These are phyloP conservation scores for Pogonocherus hispidulus DNA, from an alignment of 2,888 invertebrate genomes.

Conservation along the genomic window DNA sequence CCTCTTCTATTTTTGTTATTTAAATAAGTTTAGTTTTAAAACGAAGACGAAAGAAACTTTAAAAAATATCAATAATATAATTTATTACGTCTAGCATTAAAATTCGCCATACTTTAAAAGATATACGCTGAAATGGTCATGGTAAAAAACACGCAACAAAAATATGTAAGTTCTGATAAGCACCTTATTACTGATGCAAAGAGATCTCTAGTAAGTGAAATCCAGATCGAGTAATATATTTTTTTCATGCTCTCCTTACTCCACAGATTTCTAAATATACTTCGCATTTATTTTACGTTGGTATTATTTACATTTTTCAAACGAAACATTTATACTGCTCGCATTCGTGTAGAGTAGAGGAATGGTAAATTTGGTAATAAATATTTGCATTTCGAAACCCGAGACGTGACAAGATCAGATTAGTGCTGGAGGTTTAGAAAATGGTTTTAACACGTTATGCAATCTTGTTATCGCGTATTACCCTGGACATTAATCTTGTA, in stretches of 20 bases:
- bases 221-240: conserved; percentile 12
- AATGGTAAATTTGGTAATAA: conserved; percentile 33
- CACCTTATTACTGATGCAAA: too few species aligned
- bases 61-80: too few species aligned
- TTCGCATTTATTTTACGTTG: background rate
- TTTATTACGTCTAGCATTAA: too few species aligned
- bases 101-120: too few species aligned
- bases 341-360: background rate
- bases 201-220: conserved; percentile 33
- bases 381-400: conserved; percentile 36
- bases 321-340: conserved; percentile 4
- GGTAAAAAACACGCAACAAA: too few species aligned
- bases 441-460: conserved; percentile 24
- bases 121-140: too few species aligned
- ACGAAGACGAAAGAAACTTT: too few species aligned
- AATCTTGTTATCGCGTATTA: conserved; percentile 33
- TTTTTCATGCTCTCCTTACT: conserved; percentile 9
- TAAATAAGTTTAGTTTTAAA: too few species aligned
- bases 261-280: background rate
- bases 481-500: conserved; percentile 29
- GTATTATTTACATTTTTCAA: conserved; percentile 2
- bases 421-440: conserved; percentile 21
- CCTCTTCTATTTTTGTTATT: too few species aligned
- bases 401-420: conserved; percentile 22
- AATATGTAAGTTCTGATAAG: too few species aligned